These are phyloP conservation scores for Blomia tropicalis DNA, from an alignment of 2,888 invertebrate species.

Conservation along the genomic window DNA sequence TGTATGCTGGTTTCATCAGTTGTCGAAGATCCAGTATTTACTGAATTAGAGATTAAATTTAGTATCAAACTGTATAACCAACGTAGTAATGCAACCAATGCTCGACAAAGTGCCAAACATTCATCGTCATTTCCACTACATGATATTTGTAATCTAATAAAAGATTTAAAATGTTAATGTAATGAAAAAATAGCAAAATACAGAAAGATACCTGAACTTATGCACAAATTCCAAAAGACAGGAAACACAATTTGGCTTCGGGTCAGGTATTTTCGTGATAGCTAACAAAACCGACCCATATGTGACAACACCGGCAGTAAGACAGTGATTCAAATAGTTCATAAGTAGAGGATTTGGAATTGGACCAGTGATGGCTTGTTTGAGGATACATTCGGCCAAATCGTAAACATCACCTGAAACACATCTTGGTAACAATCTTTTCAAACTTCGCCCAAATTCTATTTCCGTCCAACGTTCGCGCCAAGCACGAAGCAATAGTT, in stretches of 20 bases:
- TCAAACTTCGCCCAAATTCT: conserved; percentile 89
- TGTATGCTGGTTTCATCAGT: conserved; percentile 25
- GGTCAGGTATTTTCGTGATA: conserved; percentile 68
- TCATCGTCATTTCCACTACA: conserved; percentile 57
- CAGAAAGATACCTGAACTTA: conserved; percentile 15
- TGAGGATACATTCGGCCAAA: conserved; percentile 75
- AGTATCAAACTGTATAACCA: no score
- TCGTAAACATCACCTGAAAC: conserved; percentile 34
- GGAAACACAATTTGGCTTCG: conserved; percentile 70
- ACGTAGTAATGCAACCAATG: conserved; percentile 43
- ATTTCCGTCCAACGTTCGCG: conserved; percentile 85
- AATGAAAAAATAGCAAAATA: neutral
- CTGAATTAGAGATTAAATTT: conserved; percentile 33
- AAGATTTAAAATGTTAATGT: neutral
- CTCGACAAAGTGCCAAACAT: conserved; percentile 57
- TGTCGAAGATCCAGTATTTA: conserved; percentile 29
- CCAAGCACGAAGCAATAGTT: conserved; percentile 70
- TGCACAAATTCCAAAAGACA: conserved; percentile 60
- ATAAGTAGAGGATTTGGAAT: conserved; percentile 78
- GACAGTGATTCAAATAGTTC: conserved; percentile 76
- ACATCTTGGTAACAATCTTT: conserved; percentile 48
- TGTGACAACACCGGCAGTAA: conserved; percentile 76
- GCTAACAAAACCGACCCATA: conserved; percentile 73
- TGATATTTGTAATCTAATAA: conserved; percentile 34
- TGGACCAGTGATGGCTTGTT: conserved; percentile 81